Percentiles rank a stretch among this genome's conserved stretches.
These are phyloP conservation scores for Conchocele bisecta DNA, from an alignment of 2,888 invertebrate genomes.

Conservation along the genomic window DNA sequence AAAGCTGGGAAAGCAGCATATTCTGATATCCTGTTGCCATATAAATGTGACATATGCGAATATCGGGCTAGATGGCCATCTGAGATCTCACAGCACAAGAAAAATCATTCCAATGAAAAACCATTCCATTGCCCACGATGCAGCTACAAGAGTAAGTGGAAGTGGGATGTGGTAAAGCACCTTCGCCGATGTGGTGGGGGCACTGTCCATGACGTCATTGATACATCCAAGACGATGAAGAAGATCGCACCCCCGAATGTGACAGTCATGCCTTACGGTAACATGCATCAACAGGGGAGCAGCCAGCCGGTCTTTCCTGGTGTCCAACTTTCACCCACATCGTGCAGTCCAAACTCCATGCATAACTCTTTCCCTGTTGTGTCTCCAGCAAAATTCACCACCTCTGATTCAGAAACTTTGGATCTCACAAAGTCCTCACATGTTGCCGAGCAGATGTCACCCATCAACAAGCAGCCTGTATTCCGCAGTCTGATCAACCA, in stretches of 20 bases:
- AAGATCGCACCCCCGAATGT: conserved; percentile 78
- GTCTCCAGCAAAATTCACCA: conserved; percentile 33
- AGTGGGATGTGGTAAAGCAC: conserved; percentile 83
- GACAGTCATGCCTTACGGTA: conserved; percentile 72
- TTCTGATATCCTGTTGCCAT: conserved; percentile 74
- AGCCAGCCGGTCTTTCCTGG: conserved; percentile 40
- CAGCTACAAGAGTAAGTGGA: conserved; percentile 82
- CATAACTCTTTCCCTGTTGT: conserved; percentile 5
- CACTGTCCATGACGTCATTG: conserved; percentile 81
- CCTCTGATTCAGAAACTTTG: conserved; percentile 19
- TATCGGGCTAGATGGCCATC: conserved; percentile 82
- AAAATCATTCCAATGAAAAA: conserved; percentile 82
- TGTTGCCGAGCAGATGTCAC: conserved; percentile 19
- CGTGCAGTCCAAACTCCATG: conserved; percentile 5
- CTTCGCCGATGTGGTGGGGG: conserved; percentile 84
- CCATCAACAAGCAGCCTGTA: conserved; percentile 40
- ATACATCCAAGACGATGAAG: conserved; percentile 74
- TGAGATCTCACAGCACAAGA: conserved; percentile 83
- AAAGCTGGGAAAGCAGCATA: conserved; percentile 43
- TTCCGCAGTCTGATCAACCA: conserved; percentile 70
- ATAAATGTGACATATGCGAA: conserved; percentile 81
- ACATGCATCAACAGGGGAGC: conserved; percentile 16
- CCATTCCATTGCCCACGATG: conserved; percentile 82
- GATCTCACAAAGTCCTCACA: no score
- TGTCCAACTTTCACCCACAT: conserved; percentile 28